phyloP scores from a whole-genome alignment of 2,797 vertebrate species.

The Microctenopoma steveboyesi region DNA sequence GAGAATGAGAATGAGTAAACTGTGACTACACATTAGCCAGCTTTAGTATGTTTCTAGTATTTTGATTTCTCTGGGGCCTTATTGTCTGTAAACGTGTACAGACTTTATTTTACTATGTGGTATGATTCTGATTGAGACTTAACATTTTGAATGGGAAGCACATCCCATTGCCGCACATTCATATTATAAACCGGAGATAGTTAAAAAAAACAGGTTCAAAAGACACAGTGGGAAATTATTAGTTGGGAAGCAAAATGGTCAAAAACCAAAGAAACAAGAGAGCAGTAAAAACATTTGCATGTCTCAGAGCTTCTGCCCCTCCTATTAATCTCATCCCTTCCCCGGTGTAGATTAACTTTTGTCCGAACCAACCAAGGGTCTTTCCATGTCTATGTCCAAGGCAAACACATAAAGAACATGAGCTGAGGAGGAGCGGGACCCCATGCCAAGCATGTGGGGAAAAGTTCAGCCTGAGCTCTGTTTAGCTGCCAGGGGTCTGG shows the following conservation, averaged over 20 bases:
- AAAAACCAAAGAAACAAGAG: conserved; percentile 59
- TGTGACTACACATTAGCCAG: conserved; percentile 10
- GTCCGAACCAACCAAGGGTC: conserved; percentile 56
- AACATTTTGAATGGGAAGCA: conserved; percentile 33
- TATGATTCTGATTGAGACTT: conserved; percentile 15
- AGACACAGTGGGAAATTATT: conserved; percentile 52
- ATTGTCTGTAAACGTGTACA: conserved; percentile 6
- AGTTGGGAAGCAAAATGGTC: conserved; percentile 67
- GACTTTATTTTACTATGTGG: conserved; percentile 7
- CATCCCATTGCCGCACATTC: conserved; percentile 23
- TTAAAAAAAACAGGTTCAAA: conserved; percentile 51
- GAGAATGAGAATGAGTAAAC: conserved; percentile 26
- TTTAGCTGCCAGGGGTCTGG: conserved; percentile 64
- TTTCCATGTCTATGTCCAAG: conserved; percentile 78
- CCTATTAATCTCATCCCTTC: conserved; percentile 49
- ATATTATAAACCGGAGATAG: conserved; percentile 17
- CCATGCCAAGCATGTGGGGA: conserved; percentile 70
- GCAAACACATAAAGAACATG: conserved; percentile 81
- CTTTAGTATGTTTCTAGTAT: conserved; percentile 7
- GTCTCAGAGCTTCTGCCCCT: conserved; percentile 62
- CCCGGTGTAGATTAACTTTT: conserved; percentile 54
- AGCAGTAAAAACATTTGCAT: conserved; percentile 67
- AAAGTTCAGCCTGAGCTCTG: conserved; percentile 53
- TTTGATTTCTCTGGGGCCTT: background rate
- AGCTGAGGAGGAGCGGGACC: conserved; percentile 73